These are phyloP conservation scores for Scaeva pyrastri DNA, from an alignment of 2,888 invertebrate genomes.

Conservation along the genomic window DNA sequence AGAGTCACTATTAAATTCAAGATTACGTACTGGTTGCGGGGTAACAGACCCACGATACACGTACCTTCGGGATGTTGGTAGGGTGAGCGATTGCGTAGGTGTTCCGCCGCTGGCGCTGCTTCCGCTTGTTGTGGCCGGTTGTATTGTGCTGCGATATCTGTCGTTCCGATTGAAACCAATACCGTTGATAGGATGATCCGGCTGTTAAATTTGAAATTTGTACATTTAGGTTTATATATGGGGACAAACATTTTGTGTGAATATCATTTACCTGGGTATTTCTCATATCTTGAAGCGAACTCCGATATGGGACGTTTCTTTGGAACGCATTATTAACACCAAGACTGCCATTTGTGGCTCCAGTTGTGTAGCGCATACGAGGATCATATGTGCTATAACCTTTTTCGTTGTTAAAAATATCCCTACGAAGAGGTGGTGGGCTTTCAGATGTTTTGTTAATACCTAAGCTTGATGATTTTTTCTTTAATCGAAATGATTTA, in stretches of 20 bases:
- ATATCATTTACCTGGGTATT: slow-evolving; percentile 79
- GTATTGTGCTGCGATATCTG: slow-evolving; percentile 81
- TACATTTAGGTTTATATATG: background rate
- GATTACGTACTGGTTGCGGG: slow-evolving; percentile 85
- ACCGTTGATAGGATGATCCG: slow-evolving; percentile 55
- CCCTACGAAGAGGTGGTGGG: slow-evolving; percentile 81
- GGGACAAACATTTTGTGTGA: background rate
- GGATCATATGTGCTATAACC: slow-evolving; percentile 79
- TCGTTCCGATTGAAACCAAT: slow-evolving; percentile 80
- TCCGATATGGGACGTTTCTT: slow-evolving; percentile 79
- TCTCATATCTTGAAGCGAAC: slow-evolving; percentile 81
- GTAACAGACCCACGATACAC: slow-evolving; percentile 86
- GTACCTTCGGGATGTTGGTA: slow-evolving; percentile 82
- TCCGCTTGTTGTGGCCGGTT: slow-evolving; percentile 77
- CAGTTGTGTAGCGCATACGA: slow-evolving; percentile 78
- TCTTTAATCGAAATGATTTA: slow-evolving; percentile 82
- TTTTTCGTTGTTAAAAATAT: slow-evolving; percentile 73
- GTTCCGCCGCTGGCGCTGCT: slow-evolving; percentile 17
- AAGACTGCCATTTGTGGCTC: slow-evolving; percentile 59
- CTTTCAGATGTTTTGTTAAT: slow-evolving; percentile 84
- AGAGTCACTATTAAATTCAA: slow-evolving; percentile 77
- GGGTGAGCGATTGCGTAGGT: slow-evolving; percentile 48
- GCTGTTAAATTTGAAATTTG: slow-evolving; percentile 58
- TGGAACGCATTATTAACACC: slow-evolving; percentile 78
- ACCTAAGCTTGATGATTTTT: slow-evolving; percentile 83